phyloP scores from a whole-genome alignment of 2,888 invertebrate genomes.

The Apoderus coryli region DNA sequence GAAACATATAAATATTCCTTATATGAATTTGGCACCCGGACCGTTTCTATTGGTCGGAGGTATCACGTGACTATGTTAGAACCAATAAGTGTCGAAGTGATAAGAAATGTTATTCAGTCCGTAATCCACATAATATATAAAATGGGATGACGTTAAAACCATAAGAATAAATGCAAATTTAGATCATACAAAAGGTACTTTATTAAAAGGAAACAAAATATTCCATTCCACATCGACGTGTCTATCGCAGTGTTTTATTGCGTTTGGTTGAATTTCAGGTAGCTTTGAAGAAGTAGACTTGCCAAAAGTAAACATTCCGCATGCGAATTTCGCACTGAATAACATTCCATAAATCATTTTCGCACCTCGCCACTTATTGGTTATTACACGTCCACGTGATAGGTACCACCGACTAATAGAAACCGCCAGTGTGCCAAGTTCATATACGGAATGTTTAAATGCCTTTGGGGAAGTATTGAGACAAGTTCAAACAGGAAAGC shows the following conservation, averaged over 20 bases:
- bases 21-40: conserved; percentile 3
- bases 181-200: conserved; percentile 2
- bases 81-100: conserved; percentile 1
- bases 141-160: background rate
- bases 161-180: conserved; percentile 3
- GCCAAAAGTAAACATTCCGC: too few species aligned
- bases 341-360: too few species aligned
- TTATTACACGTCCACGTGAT: too few species aligned
- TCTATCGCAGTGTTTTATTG: conserved; percentile 2
- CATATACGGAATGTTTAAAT: too few species aligned
- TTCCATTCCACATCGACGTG: conserved; percentile 1
- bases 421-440: too few species aligned
- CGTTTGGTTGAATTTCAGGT: background rate
- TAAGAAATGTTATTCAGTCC: conserved; percentile 1
- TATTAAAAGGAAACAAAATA: conserved; percentile 3
- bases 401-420: too few species aligned
- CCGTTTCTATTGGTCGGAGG: conserved; percentile 1
- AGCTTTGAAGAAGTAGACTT: background rate
- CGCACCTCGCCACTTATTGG: too few species aligned
- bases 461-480: too few species aligned
- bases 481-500: too few species aligned
- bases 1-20: too few species aligned
- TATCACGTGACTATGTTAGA: conserved; percentile 3
- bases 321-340: too few species aligned
- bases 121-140: conserved; percentile 2